A percentile compares a stretch with the other conserved stretches of the same genome.
Evolutionary conservation across 1,140 invertebrate genomes (phyloP).

Genomic region (Trichogramma pretiosum): DNA sequence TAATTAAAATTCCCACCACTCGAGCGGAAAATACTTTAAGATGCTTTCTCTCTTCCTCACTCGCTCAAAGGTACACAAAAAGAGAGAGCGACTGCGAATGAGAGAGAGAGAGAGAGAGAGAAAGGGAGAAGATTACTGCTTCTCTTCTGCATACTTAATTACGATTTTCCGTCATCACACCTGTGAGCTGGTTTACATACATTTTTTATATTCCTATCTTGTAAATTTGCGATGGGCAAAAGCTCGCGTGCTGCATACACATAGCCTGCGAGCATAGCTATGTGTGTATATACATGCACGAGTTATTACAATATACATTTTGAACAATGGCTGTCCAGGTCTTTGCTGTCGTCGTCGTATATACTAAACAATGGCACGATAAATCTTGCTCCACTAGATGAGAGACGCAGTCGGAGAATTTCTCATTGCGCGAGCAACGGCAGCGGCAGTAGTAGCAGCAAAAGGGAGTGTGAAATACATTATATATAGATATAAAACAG

Average conservation of each 20-base stretch:
- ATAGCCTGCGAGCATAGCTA: too few species aligned
- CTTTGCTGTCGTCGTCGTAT: not conserved
- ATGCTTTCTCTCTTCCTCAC: not conserved
- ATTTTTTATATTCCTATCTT: too few species aligned
- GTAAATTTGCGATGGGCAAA: not conserved
- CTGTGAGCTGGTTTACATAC: too few species aligned
- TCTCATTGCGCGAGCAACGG: conserved; percentile 5
- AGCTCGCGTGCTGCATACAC: too few species aligned
- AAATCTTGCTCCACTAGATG: conserved; percentile 10
- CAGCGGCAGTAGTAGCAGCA: too few species aligned
- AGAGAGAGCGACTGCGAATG: too few species aligned
- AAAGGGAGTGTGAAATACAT: too few species aligned
- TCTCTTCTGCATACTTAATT: conserved; percentile 4
- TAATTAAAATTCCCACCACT: conserved; percentile 18
- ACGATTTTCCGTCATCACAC: conserved; percentile 9
- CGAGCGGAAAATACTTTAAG: conserved; percentile 3
- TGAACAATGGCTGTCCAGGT: conserved; percentile 2
- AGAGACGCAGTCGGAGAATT: conserved; percentile 9
- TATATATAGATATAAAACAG: too few species aligned
- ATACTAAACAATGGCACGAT: conserved; percentile 19
- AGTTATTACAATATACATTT: too few species aligned
- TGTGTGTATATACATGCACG: too few species aligned
- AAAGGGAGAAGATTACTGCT: not conserved
- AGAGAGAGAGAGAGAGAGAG: not conserved
- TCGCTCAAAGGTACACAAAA: not conserved